These are phyloP conservation scores for Monoplex corrugatus DNA, from an alignment of 2,888 invertebrate genomes.

Conservation along the genomic window DNA sequence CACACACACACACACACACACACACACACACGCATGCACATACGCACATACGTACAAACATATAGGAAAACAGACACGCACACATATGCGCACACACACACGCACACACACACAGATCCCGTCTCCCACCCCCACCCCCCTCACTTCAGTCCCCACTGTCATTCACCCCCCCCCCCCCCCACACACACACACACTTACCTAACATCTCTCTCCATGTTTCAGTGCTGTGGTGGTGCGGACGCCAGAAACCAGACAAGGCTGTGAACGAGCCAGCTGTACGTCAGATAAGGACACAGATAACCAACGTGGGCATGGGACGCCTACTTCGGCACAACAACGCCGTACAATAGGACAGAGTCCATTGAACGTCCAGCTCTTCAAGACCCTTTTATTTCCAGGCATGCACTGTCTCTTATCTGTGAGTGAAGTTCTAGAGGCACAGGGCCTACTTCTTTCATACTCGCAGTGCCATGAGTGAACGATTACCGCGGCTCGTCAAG, in stretches of 20 bases:
- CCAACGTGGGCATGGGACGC: background rate
- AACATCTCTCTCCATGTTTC: too few relatives aligned
- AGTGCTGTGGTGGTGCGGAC: too few relatives aligned
- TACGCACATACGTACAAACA: conserved; percentile 27
- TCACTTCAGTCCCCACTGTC: background rate
- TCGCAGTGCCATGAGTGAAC: too few relatives aligned
- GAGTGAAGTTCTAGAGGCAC: too few relatives aligned
- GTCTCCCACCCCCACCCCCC: background rate
- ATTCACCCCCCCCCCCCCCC: background rate
- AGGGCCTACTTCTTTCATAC: too few relatives aligned
- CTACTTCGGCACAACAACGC: too few relatives aligned
- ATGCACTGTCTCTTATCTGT: too few relatives aligned
- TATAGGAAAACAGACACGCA: conserved; percentile 16
- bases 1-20: conserved; percentile 6
- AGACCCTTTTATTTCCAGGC: background rate
- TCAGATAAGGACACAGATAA: background rate
- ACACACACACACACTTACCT: conserved; percentile 11
- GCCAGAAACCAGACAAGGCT: background rate
- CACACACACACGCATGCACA: background rate
- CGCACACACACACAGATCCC: background rate
- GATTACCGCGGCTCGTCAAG: too few relatives aligned
- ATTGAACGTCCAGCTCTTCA: too few relatives aligned
- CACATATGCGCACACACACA: conserved; percentile 2
- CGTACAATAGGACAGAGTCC: too few relatives aligned
- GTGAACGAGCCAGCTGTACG: background rate